Base-by-base conservation (phyloP, 92 coral and sea anemone species). In the Zoanthus gigantus region DNA sequence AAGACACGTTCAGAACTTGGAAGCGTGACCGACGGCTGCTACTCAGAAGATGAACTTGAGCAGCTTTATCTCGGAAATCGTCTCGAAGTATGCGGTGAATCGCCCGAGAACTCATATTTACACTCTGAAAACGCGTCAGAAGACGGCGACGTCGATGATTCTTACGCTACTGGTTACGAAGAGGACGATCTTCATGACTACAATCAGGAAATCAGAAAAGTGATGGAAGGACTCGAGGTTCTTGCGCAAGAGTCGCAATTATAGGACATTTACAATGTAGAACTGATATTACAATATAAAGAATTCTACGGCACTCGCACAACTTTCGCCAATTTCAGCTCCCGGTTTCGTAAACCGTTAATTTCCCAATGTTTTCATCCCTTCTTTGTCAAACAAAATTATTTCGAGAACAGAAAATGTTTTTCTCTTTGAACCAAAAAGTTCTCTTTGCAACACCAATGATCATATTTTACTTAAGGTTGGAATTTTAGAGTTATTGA, bases 51-150 rank as follows among this genome's bases (percentile, higher is more conserved):
- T 52, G 98, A 95, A 69, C 84, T 93, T 7, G 96, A 95, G 45
- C 96, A 91, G 66, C 93, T 95, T 10, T 95, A 93, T 60, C 96
- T 95, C n/a, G 98, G 98, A 0, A 95, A 93, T 72, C 94, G 98
- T 63, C 90, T 95, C 93, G 98, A 95, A 83, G 94, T 91, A 52
- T 95, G 98, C 85, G 98, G 92, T 53, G 98, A 95, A 86, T 95
- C 98, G 50, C 98, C 98, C 9, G 98, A 94, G 53, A 95, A 95
- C 87, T 89, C 96, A 4, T 95, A 95, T 18, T 89, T 95, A 34
- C 98, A 95, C 65, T 95, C 98, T 9, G 98, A 95, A 84, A 92
- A 90, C 89, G 94, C 94, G 72, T 93, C 94, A 7, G 97, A 90
- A 75, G 96, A 93, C 61, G 89, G 89, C 13, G 98, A 91, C 5